Base-by-base conservation (phyloP, 1,140 invertebrate species). In the Mesaphorura yosii region DNA sequence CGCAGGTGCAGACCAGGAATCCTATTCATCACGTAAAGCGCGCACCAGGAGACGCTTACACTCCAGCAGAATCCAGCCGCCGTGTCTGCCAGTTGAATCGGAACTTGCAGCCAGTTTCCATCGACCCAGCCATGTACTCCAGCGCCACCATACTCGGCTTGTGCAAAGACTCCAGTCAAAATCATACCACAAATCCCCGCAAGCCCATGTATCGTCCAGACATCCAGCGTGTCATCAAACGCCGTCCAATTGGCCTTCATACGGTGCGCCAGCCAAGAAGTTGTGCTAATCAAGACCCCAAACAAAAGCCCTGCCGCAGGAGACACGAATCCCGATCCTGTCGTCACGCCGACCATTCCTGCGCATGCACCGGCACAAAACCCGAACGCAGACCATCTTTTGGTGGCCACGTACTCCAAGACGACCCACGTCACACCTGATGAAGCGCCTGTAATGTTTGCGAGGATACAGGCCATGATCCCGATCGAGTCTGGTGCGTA, bases 201-300 rank as follows among this genome's bases (percentile, higher is more conserved):
- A 29, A 51, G 12, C 5, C 50, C 50, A 44, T 51, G 47, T 6
- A 51, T 7, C 15, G 27, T 27, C 17, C 41, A 42, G 15, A 51
- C 50, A 27, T 51, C 50, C 22, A 39, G 3, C 23, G 23, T 25
- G 27, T 50, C 48, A 29, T 50, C 31, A 39, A 50, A 50, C 14
- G 25, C n/a, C 25, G 26, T 27, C 6, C 14, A 22, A 22, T 48
- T 15, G n/a, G n/a, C n/a, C 20, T 50, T 50, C 15, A 39, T 39
- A 19, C n/a, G 20, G 19, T 22, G 10, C 6, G 48, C 48, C 5
- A 39, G 12, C 15, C 40, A 38, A 17, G 19, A 50, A 15, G 17
- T 19, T 5, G 27, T 10, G 14, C 34, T 19, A 17, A 31, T 25
- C 10, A 50, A 39, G 22, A 22, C 15, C 10, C 48, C 34, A 39